Evolutionary conservation across 2,113 vertebrate species (phyloP).

Genomic region (Osmerus eperlanus): DNA sequence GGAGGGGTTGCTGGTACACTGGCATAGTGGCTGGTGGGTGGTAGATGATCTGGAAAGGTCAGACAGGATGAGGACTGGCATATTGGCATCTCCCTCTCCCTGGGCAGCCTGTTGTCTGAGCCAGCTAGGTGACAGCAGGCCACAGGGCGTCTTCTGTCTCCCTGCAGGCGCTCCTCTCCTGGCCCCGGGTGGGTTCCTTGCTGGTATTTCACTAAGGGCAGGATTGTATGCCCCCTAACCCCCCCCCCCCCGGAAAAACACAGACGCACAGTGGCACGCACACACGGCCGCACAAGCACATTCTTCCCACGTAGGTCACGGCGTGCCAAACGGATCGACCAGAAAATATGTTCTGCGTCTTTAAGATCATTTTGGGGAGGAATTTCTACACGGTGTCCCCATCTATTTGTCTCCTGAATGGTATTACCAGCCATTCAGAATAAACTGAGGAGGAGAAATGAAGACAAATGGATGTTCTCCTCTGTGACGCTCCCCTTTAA

Average conservation of each 20-base stretch:
- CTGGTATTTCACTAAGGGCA: conserved; percentile 66
- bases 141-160: conserved; percentile 39
- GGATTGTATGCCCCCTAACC: conserved; percentile 27
- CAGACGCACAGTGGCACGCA: conserved; percentile 1
- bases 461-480: neutral
- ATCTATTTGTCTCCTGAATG: neutral
- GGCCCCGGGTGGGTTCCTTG: conserved; percentile 45
- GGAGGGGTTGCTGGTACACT: no score
- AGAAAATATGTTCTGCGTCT: neutral
- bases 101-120: conserved; percentile 42
- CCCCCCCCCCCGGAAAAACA: conserved; percentile 26
- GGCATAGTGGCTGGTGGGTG: conserved; percentile 25
- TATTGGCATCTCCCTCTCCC: conserved; percentile 53
- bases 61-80: conserved; percentile 55
- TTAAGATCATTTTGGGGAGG: neutral
- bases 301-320: neutral
- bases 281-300: neutral
- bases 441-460: neutral
- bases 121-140: conserved; percentile 42
- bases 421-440: neutral
- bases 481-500: neutral
- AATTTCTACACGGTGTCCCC: neutral
- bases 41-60: conserved; percentile 60
- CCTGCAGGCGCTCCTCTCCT: conserved; percentile 41
- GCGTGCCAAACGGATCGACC: neutral